A percentile compares a stretch with the other conserved stretches of the same genome.
phyloP scores from a whole-genome alignment of 2,888 invertebrate genomes.

The Rhyacophila evoluta region DNA sequence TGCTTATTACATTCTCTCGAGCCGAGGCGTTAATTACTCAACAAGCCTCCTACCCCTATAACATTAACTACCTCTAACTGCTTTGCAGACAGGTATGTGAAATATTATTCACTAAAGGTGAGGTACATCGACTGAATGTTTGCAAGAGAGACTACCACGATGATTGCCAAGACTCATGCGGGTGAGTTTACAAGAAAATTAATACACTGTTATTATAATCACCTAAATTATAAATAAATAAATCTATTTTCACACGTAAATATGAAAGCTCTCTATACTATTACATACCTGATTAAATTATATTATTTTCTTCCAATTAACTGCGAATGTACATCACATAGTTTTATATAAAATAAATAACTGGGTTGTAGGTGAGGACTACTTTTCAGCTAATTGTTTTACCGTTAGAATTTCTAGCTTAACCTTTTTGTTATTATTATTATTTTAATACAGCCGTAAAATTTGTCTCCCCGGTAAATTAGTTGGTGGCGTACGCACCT shows the following conservation, averaged over 20 bases:
- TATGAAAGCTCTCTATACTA: too few relatives aligned
- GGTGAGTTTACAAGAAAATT: background rate
- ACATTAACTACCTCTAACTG: slow-evolving; percentile 31
- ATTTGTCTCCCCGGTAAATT: too few relatives aligned
- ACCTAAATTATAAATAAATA: background rate
- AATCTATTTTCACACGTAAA: background rate
- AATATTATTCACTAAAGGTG: slow-evolving; percentile 34
- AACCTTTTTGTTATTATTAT: too few relatives aligned
- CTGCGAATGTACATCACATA: too few relatives aligned
- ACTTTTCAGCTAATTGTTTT: too few relatives aligned
- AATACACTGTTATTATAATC: slow-evolving; percentile 1
- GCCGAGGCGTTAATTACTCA: slow-evolving; percentile 37
- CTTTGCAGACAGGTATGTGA: slow-evolving; percentile 31
- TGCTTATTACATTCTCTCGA: slow-evolving; percentile 37
- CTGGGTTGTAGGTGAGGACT: too few relatives aligned
- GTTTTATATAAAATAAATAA: too few relatives aligned
- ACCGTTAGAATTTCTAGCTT: too few relatives aligned
- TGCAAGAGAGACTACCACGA: background rate
- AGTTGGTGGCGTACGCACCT: too few relatives aligned
- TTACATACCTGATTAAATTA: too few relatives aligned
- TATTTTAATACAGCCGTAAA: too few relatives aligned
- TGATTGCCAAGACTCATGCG: slow-evolving; percentile 5
- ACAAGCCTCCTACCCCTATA: slow-evolving; percentile 23
- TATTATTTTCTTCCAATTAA: too few relatives aligned
- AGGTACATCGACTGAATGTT: background rate